phyloP scores from a whole-genome alignment of 2,888 invertebrate genomes.

The Monopis laevigella region DNA sequence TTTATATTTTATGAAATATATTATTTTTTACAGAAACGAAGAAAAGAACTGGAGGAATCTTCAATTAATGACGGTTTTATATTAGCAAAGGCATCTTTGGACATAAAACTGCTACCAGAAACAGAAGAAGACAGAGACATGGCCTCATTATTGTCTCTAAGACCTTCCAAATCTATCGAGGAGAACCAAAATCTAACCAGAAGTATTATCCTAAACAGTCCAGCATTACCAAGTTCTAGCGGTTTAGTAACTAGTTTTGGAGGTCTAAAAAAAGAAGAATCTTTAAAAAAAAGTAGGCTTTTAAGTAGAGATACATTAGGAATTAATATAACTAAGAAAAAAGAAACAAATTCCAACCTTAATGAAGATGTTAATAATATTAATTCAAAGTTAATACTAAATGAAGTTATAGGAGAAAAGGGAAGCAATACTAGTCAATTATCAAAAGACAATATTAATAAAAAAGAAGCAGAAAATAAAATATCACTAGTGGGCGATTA shows the following conservation, averaged over 20 bases:
- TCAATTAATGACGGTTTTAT: conserved; percentile 75
- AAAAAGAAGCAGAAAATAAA: not conserved
- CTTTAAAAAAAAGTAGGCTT: conserved; percentile 38
- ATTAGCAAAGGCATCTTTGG: conserved; percentile 78
- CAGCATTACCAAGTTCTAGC: conserved; percentile 66
- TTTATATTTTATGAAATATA: not conserved
- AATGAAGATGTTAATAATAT: not conserved
- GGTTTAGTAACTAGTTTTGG: conserved; percentile 57
- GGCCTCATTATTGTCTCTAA: conserved; percentile 78
- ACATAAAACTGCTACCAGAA: conserved; percentile 82
- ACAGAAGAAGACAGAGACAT: conserved; percentile 80
- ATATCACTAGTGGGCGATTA: conserved; percentile 44
- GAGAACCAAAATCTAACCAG: conserved; percentile 63
- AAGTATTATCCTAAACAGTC: conserved; percentile 59
- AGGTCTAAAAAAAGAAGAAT: conserved; percentile 65
- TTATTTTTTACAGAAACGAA: conserved; percentile 59
- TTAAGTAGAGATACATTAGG: conserved; percentile 47
- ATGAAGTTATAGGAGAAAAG: too few relatives aligned
- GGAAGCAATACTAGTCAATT: not conserved
- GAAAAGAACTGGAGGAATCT: conserved; percentile 77
- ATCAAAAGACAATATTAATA: not conserved
- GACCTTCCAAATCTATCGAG: conserved; percentile 69
- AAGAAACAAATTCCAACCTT: not conserved
- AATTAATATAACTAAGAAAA: conserved; percentile 37
- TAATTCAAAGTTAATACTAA: too few relatives aligned